Base-by-base conservation (phyloP, 2,113 vertebrate genomes). In the Archilochus colubris region DNA sequence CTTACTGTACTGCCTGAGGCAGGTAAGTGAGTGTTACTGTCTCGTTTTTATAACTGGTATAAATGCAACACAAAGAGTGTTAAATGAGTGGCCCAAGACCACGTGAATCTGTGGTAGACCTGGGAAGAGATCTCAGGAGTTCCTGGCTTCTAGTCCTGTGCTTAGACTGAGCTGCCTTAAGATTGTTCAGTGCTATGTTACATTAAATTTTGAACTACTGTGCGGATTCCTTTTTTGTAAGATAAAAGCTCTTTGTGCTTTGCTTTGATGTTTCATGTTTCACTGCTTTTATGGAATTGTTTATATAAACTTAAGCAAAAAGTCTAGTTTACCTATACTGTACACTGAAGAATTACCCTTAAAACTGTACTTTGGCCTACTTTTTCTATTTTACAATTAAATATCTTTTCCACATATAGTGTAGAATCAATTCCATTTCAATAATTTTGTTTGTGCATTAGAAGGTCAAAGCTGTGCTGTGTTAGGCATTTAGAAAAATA, bases 361-460 rank as follows among this genome's bases (percentile, higher is more conserved):
- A 97, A 98, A 98, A 98, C 97, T 98, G 98, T 98, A 98, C 96
- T 98, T 97, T 98, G 97, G 96, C 89, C 97, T 98, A 98, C 97
- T 98, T 98, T 97, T 98, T 98, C 98, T 98, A 98, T 98, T 98
- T 98, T 98, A 97, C 98, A 97, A 98, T 98, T 98, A 98, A 98
- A 98, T 98, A 98, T 97, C 98, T 98, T 98, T 98, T 98, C 97
- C 98, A 98, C 97, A 98, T 97, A 51, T 82, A 90, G 89, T 93
- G 96, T 96, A 95, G 87, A 91, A 83, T 97, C 81, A 38, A 59
- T 95, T 97, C 62, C 78, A 53, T 97, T 96, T 96, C 86, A 46
- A 1, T 83, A 72, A 82, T 58, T 90, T 95, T 72, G 44, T 85
- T 38, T 85, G 86, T 9, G 44, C 53, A 17, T 85, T 93, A 68